Evolutionary conservation across 2,888 invertebrate genomes (phyloP), one percentile per base, ranked within the genome.

Genomic region (Euphydryas editha): DNA sequence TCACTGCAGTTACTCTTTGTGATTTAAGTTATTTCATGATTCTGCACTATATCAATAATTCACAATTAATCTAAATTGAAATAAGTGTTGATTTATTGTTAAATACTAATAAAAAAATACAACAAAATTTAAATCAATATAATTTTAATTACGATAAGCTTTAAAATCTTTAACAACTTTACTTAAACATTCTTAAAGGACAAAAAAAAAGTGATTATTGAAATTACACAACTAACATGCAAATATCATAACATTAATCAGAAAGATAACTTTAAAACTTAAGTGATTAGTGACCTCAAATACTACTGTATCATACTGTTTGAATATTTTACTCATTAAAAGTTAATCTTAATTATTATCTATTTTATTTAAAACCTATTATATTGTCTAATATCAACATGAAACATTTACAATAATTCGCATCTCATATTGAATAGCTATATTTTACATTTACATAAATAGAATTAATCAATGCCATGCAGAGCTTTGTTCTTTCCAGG

Each of bases 1-100:
- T 90, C 91, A 92, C 90, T 87, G 86, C 82, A 78, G 87, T 84
- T 84, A 89, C 91, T 91, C 92, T 91, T 92, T 92, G 92, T 92
- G 92, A 92, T 92, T 81, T 78, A 75, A 74, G 76, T 78, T 78
- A 70, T 75, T 75, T 77, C 73, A 36, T 54, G 15, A 54, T 20
- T 20, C 75, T 65, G 30, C 65, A 65, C n/a, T 49, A 8, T 36
- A 36, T 54, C 36, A 54, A 10, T 36, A 54, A n/a, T 54, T 24
- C 36, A 36, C n/a, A 54, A 36, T 36, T 10, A 24, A 51, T 10
- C 15, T 36, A 10, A 54, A 6, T n/a, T 30, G 17, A 54, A 30
- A 30, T 51, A 24, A 10, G 4, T 30, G 0, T 36, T 54, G 15
- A 10, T 18, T 11, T 18, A 7, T n/a, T 11, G 36, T 21, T 49